phyloP scores from a whole-genome alignment of 2,888 invertebrate genomes.

The Lamproptera curius region DNA sequence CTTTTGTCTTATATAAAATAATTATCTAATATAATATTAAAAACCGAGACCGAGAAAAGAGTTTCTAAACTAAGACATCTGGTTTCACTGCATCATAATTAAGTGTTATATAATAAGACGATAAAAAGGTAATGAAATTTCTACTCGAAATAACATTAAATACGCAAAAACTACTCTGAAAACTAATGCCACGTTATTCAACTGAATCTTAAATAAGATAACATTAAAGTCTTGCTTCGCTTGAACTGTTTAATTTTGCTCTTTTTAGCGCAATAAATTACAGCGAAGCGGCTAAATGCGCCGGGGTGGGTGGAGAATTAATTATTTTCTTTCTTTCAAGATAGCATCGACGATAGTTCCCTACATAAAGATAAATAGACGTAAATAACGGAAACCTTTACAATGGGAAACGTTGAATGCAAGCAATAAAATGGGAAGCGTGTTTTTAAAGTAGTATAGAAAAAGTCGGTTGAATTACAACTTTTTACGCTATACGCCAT shows the following conservation, averaged over 20 bases:
- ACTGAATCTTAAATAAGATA: conserved; percentile 26
- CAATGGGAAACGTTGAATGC: conserved; percentile 1
- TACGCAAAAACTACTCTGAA: conserved; percentile 23
- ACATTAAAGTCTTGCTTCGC: conserved; percentile 30
- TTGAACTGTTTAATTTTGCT: conserved; percentile 31
- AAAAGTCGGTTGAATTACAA: no score
- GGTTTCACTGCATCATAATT: no score
- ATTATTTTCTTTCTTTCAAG: conserved; percentile 30
- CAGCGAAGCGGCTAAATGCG: conserved; percentile 25
- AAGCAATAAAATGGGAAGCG: not conserved
- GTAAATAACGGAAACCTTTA: conserved; percentile 14
- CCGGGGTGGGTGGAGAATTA: conserved; percentile 30
- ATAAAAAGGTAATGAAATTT: no score
- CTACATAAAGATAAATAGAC: conserved; percentile 22
- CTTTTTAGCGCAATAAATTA: conserved; percentile 32
- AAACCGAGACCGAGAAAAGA: no score
- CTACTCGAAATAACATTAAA: conserved; percentile 1
- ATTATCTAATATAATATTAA: no score
- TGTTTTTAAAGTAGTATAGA: no score
- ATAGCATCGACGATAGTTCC: conserved; percentile 26
- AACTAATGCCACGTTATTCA: conserved; percentile 18
- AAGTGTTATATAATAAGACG: no score
- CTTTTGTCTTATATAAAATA: no score
- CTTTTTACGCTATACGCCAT: no score
- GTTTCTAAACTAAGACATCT: no score